A percentile compares a stretch with the other conserved stretches of the same genome.
Evolutionary conservation across 2,113 vertebrate species (phyloP).

Genomic region (Lontra canadensis): DNA sequence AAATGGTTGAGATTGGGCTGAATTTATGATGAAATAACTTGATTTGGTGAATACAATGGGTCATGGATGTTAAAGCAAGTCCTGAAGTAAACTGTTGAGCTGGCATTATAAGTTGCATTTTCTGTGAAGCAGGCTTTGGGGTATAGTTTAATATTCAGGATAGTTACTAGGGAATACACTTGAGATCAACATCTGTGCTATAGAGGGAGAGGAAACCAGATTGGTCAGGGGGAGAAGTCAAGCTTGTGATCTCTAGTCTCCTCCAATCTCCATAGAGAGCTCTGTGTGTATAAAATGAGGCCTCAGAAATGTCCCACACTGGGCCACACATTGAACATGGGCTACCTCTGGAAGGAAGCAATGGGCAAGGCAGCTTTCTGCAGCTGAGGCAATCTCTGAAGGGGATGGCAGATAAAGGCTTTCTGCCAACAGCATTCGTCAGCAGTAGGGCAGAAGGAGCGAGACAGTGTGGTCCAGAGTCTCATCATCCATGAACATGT

Average conservation of each 20-base stretch:
- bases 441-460: neutral
- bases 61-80: neutral
- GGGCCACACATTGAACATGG: neutral
- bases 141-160: neutral
- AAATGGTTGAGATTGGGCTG: neutral
- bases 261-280: neutral
- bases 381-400: neutral
- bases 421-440: neutral
- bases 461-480: neutral
- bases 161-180: neutral
- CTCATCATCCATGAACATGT: neutral
- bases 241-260: neutral
- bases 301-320: neutral
- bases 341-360: neutral
- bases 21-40: neutral
- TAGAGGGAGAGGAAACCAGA: neutral
- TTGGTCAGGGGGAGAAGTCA: neutral
- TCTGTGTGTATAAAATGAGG: neutral
- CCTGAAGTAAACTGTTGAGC: neutral
- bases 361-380: neutral
- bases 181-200: neutral
- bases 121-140: neutral
- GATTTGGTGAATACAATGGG: neutral
- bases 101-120: neutral
- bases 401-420: neutral